These are phyloP conservation scores for Vidua macroura DNA, from an alignment of 2,113 vertebrate genomes.

Conservation along the genomic window DNA sequence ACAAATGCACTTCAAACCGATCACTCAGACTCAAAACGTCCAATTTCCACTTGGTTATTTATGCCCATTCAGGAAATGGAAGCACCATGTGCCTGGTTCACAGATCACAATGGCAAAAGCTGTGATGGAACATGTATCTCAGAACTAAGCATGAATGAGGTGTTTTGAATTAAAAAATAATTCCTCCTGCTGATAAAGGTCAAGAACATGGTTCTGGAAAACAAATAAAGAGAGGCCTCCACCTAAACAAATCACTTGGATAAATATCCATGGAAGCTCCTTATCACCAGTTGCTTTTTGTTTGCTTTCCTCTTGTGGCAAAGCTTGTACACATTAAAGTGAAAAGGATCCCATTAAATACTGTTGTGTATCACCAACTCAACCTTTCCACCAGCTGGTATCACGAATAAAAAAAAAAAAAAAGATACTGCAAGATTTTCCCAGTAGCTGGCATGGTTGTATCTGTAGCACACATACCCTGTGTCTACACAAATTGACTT, in stretches of 20 bases:
- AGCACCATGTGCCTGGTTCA: not conserved
- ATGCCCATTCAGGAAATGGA: not conserved
- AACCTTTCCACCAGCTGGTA: not conserved
- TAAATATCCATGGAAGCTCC: not conserved
- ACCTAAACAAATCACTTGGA: not conserved
- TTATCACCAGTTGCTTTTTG: not conserved
- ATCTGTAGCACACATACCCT: fast-evolving
- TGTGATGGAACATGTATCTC: not conserved
- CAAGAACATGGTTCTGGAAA: not conserved
- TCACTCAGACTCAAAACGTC: not conserved
- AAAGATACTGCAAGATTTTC: not conserved
- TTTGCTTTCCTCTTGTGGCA: not conserved
- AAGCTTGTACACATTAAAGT: not conserved
- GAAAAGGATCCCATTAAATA: not conserved
- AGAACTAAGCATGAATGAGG: not conserved
- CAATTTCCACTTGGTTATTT: not conserved
- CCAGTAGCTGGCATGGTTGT: fast-evolving
- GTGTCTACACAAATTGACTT: fast-evolving
- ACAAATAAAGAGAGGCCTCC: not conserved
- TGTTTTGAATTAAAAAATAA: not conserved
- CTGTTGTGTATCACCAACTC: not conserved
- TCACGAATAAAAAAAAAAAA: not conserved
- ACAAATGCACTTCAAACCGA: fast-evolving
- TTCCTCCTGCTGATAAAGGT: not conserved
- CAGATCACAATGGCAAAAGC: not conserved